A percentile compares a stretch with the other conserved stretches of the same genome.
Evolutionary conservation across 2,888 invertebrate species (phyloP).

Genomic region (Escarpia spicata): DNA sequence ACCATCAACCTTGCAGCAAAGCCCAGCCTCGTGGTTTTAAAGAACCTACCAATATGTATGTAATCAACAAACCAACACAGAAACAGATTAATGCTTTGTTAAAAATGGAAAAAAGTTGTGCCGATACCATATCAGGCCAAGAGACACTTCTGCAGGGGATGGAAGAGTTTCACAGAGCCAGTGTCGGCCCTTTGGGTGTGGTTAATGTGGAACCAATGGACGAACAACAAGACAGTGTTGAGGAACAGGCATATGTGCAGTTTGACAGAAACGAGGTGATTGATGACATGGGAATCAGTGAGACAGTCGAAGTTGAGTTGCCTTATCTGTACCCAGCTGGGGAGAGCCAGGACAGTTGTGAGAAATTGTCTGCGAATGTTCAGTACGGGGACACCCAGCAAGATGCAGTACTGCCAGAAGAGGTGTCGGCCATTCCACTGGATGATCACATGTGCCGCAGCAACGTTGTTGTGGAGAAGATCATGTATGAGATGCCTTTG

Average conservation of each 20-base stretch:
- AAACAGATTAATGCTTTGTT: background rate
- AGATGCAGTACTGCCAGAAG: background rate
- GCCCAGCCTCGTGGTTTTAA: background rate
- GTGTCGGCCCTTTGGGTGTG: background rate
- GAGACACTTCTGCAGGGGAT: background rate
- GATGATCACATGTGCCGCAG: background rate
- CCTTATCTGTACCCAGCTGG: background rate
- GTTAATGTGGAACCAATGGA: background rate
- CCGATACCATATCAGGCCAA: background rate
- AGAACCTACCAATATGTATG: background rate
- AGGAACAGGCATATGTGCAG: background rate
- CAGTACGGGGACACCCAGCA: background rate
- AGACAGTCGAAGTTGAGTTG: background rate
- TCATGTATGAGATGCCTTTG: background rate
- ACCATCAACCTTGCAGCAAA: background rate
- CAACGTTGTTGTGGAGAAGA: background rate
- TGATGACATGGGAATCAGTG: slow-evolving; percentile 3
- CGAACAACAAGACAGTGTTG: background rate
- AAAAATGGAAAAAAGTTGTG: background rate
- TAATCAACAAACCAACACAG: background rate
- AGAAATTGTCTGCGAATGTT: background rate
- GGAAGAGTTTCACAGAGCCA: background rate
- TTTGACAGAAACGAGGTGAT: background rate
- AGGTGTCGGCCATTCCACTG: background rate
- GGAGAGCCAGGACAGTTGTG: background rate